Conservation (phyloP, 2,888 invertebrate species). For the Synergus gifuensis region DNA sequence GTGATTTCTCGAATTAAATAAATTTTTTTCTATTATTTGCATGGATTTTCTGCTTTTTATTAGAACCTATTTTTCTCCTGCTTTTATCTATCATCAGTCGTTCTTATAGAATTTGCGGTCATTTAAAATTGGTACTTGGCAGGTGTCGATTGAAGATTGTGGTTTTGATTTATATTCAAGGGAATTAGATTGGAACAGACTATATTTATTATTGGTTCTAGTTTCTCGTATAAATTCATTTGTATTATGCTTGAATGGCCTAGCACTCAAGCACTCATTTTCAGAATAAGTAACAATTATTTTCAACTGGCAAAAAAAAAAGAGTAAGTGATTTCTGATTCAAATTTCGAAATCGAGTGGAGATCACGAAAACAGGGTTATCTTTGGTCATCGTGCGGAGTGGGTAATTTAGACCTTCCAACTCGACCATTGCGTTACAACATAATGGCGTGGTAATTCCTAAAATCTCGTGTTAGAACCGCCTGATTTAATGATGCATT, state of each 20-base stretch:
- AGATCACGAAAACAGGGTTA: constrained; percentile 22
- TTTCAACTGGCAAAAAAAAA: not conserved
- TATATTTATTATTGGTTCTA: not conserved
- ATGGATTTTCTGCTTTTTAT: not conserved
- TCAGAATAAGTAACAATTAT: not conserved
- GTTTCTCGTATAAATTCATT: not conserved
- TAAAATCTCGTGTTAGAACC: constrained; percentile 52
- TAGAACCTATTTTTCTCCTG: not conserved
- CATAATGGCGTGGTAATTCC: constrained; percentile 56
- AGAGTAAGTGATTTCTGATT: not conserved
- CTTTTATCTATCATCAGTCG: not conserved
- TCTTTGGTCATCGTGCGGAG: not conserved
- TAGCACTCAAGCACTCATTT: not conserved
- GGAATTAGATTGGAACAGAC: not conserved
- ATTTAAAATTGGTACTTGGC: not conserved
- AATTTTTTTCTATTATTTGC: not conserved
- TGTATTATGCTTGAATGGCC: not conserved
- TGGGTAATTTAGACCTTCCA: constrained; percentile 5
- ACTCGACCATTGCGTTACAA: constrained; percentile 22
- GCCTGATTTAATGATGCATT: constrained; percentile 52
- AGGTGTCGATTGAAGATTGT: not conserved
- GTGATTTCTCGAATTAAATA: not conserved
- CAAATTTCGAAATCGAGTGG: not conserved
- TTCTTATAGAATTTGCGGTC: not conserved
- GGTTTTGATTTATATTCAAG: not conserved